phyloP scores from a whole-genome alignment of 2,797 vertebrate genomes.

The Pseudochirops cupreus region DNA sequence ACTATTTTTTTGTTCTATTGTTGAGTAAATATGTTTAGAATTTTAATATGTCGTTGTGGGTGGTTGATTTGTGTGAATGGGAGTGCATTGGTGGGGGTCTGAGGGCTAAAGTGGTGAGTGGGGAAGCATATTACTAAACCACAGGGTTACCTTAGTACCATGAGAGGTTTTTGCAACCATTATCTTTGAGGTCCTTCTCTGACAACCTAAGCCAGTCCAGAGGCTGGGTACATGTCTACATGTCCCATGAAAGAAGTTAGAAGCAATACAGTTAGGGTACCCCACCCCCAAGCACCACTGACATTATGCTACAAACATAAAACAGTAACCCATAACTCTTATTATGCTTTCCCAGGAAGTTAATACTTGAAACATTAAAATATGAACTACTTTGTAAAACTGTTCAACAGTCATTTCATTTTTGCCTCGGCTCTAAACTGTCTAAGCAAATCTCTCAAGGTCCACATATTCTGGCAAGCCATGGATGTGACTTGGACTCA shows the following conservation, averaged over 20 bases:
- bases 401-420: background rate
- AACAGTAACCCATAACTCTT: background rate
- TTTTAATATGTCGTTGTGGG: background rate
- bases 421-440: background rate
- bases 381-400: background rate
- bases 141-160: background rate
- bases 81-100: background rate
- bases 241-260: background rate
- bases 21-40: background rate
- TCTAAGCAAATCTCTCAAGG: background rate
- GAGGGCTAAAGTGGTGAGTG: background rate
- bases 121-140: background rate
- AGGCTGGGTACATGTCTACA: background rate
- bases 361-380: background rate
- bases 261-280: background rate
- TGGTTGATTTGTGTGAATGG: background rate
- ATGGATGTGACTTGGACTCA: background rate
- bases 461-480: background rate
- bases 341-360: background rate
- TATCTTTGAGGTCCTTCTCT: background rate
- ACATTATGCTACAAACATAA: background rate
- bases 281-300: background rate
- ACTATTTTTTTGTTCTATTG: background rate
- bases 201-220: background rate
- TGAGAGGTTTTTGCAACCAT: background rate